A percentile compares a stretch with the other conserved stretches of the same genome.
These are phyloP conservation scores for Eristalis tenax DNA, from an alignment of 2,888 invertebrate species.

Conservation along the genomic window DNA sequence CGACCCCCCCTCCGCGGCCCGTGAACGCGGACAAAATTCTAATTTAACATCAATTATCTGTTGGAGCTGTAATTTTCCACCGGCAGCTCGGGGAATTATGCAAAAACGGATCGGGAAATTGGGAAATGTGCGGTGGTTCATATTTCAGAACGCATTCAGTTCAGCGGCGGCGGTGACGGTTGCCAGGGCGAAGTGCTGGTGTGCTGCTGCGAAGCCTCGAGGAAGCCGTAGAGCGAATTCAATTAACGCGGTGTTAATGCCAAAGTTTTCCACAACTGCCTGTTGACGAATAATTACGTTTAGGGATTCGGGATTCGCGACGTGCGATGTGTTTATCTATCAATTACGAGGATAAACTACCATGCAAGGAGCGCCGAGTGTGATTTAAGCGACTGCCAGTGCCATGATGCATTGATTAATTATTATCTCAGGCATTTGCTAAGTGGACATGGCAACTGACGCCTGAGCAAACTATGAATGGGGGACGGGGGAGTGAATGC, in stretches of 20 bases:
- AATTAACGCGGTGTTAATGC: conserved; percentile 23
- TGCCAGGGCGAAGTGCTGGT: background rate
- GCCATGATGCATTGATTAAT: background rate
- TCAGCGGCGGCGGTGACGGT: background rate
- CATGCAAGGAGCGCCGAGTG: background rate
- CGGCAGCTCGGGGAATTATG: conserved; percentile 38
- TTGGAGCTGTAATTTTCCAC: conserved; percentile 46
- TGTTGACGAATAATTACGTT: background rate
- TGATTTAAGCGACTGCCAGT: background rate
- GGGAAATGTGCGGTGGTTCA: conserved; percentile 42
- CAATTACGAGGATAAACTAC: background rate
- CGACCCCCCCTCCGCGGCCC: background rate
- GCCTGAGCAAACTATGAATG: too few species aligned
- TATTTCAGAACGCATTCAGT: conserved; percentile 17
- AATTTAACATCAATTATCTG: conserved; percentile 54
- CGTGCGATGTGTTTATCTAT: background rate
- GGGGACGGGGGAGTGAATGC: too few species aligned
- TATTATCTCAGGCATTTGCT: background rate
- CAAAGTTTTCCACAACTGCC: conserved; percentile 28
- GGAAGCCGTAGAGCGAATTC: conserved; percentile 9
- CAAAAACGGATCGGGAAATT: conserved; percentile 44
- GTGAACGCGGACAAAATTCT: conserved; percentile 26
- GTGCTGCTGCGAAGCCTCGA: background rate
- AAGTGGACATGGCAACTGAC: background rate
- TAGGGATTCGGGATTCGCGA: background rate